These are phyloP conservation scores for Genyomyrus donnyi DNA, from an alignment of 2,113 vertebrate species.

Conservation along the genomic window DNA sequence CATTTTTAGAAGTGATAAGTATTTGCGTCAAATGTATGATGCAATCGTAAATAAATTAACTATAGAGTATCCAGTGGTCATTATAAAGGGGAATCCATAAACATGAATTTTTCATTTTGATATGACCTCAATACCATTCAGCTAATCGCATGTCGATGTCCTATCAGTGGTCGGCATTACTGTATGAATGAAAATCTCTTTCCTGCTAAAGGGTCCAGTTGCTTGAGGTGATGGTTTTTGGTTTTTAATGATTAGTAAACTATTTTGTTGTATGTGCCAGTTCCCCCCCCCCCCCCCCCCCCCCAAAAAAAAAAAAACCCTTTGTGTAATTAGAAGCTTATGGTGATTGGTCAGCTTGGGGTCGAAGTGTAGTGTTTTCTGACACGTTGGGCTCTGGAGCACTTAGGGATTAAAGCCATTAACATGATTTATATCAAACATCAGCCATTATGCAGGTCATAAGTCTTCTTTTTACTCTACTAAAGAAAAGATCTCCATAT, in stretches of 20 bases:
- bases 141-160: neutral
- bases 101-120: neutral
- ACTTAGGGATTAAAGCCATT: slow-evolving; percentile 58
- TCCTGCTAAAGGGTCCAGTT: neutral
- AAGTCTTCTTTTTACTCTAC: slow-evolving; percentile 29
- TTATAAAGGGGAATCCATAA: neutral
- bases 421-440: slow-evolving; percentile 56
- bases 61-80: neutral
- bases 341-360: neutral
- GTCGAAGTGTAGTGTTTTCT: slow-evolving; percentile 17
- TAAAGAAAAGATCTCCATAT: slow-evolving; percentile 34
- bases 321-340: neutral
- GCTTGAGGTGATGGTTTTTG: neutral
- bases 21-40: neutral
- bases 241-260: neutral
- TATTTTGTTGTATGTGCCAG: neutral
- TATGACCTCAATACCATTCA: neutral
- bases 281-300: too few relatives aligned
- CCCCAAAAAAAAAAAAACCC: neutral
- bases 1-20: neutral
- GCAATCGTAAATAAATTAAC: neutral
- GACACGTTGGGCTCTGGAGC: slow-evolving; percentile 19
- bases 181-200: neutral
- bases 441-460: slow-evolving; percentile 42
- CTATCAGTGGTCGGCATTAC: neutral